Evolutionary conservation across 2,888 invertebrate genomes (phyloP), one percentile per base, ranked within the genome.

Genomic region (Cryptocheilus praepositus): DNA sequence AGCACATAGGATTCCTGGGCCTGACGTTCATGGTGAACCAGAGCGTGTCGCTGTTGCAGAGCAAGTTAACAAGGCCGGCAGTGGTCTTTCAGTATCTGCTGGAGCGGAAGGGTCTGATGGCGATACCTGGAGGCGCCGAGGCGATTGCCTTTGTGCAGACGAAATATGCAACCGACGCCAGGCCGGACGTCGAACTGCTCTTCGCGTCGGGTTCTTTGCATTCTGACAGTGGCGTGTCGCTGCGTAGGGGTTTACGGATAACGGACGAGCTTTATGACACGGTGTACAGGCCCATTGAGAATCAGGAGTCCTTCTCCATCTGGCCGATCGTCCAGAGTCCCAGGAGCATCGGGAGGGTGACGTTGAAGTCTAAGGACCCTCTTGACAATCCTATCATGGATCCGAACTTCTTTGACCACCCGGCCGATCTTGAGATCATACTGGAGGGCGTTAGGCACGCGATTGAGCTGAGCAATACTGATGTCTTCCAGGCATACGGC

Each of bases 371-470:
- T 13, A 92, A 90, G 66, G 92, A 96, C 85, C 95, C 96, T 0
- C 91, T 91, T 76, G 91, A 92, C 0, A 92, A 93, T 79, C 95
- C 96, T 0, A 89, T 91, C n/a, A 90, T 96, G 61, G 92, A 95
- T 75, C 94, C 95, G 0, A 95, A 95, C 85, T 98, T 97, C 87
- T 92, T 96, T 83, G 91, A 92, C 0, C 91, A 95, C 82, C 91
- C 90, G 3, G 90, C 81, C 0, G 88, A 88, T 58, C 13, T 88
- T 0, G 88, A 88, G 54, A 84, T 87, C n/a, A 76, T 88, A 21
- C 63, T 90, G 13, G 89, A 89, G 59, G 90, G 90, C 0, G 71
- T 94, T 51, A 93, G 94, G 74, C 91, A 89, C 79, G 89, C 90
- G 0, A 89, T 92, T 53, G 89, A 89, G 36, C 85, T 92, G 36